These are phyloP conservation scores for Noctua comes DNA, from an alignment of 2,888 invertebrate genomes.

Conservation along the genomic window DNA sequence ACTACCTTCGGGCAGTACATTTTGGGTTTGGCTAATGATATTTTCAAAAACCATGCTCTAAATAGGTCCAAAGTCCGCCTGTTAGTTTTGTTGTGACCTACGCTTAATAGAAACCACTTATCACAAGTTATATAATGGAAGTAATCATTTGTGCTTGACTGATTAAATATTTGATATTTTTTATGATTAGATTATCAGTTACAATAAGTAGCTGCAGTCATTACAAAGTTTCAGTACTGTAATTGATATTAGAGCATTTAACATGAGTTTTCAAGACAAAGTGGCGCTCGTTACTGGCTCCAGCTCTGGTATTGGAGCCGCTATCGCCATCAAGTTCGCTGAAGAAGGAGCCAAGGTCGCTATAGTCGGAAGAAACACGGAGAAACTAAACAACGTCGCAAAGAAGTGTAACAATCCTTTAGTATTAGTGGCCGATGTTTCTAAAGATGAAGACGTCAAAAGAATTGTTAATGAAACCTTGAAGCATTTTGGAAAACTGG, in stretches of 20 bases:
- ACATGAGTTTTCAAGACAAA: slow-evolving; percentile 65
- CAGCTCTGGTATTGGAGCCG: slow-evolving; percentile 70
- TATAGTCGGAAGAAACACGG: slow-evolving; percentile 60
- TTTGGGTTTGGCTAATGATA: not conserved
- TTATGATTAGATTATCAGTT: not conserved
- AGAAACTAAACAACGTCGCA: slow-evolving; percentile 52
- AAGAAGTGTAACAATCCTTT: slow-evolving; percentile 35
- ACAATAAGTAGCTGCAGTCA: not conserved
- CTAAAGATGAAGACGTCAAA: slow-evolving; percentile 34
- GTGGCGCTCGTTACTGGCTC: slow-evolving; percentile 68
- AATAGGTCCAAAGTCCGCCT: not conserved
- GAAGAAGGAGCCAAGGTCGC: slow-evolving; percentile 63
- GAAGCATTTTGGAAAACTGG: slow-evolving; percentile 17
- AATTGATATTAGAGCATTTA: not conserved
- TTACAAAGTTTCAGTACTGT: not conserved
- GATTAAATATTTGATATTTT: not conserved
- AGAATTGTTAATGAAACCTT: slow-evolving; percentile 26
- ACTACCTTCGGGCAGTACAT: not conserved
- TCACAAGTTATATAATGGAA: not conserved
- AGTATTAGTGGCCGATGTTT: slow-evolving; percentile 25
- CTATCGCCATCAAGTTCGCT: slow-evolving; percentile 47
- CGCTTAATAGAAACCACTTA: not conserved
- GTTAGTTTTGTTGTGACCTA: not conserved
- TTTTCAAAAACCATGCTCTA: not conserved
- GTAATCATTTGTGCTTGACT: not conserved